phyloP scores from a whole-genome alignment of 2,888 invertebrate genomes.

The Eubasilissa splendida region DNA sequence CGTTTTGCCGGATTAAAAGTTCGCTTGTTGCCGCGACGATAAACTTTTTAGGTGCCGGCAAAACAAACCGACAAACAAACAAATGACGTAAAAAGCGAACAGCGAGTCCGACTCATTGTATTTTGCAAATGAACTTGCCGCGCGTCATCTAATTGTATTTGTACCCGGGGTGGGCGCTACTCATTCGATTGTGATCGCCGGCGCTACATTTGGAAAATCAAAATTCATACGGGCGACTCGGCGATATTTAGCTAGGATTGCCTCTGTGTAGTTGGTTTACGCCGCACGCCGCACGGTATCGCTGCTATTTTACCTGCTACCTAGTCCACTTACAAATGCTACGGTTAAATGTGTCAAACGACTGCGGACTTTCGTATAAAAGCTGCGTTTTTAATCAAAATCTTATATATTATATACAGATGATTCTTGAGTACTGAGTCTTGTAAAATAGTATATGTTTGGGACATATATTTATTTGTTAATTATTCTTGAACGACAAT shows the following conservation, averaged over 20 bases:
- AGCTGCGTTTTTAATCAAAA: no score
- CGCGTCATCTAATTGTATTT: constrained; percentile 43
- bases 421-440: no score
- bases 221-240: constrained; percentile 41
- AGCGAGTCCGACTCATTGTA: constrained; percentile 21
- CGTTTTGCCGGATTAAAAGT: constrained; percentile 21
- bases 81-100: constrained; percentile 13
- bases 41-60: constrained; percentile 36
- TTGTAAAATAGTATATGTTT: no score
- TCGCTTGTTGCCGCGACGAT: constrained; percentile 25
- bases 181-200: constrained; percentile 52
- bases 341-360: no score
- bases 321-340: no score
- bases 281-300: no score
- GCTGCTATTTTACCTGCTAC: no score
- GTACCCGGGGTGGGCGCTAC: constrained; percentile 5
- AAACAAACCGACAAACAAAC: constrained; percentile 27
- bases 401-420: no score
- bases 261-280: neutral
- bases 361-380: no score
- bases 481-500: no score
- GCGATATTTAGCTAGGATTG: constrained; percentile 5
- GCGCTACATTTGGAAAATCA: constrained; percentile 52
- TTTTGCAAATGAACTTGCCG: constrained; percentile 36
- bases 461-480: no score